Evolutionary conservation across 1,140 invertebrate genomes (phyloP).

Genomic region (Drosophila nebulosa): DNA sequence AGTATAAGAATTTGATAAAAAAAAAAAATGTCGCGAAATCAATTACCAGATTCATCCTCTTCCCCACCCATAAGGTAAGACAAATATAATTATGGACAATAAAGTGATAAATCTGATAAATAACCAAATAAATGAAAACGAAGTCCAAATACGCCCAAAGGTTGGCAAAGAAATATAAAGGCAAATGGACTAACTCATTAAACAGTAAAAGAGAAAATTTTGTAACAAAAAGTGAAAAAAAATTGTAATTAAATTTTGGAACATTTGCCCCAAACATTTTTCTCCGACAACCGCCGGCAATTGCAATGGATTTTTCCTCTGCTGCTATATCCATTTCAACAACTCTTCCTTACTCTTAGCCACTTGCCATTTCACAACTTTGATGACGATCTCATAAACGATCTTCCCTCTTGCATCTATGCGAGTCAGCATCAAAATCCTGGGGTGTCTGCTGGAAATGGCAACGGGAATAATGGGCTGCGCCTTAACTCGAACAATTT

Average conservation of each 20-base stretch:
- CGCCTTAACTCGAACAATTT: slow-evolving; percentile 69
- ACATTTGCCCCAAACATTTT: neutral
- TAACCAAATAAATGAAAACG: neutral
- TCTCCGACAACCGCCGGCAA: slow-evolving; percentile 42
- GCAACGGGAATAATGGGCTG: slow-evolving; percentile 39
- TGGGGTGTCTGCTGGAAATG: slow-evolving; percentile 22
- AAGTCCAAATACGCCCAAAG: neutral
- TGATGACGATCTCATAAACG: slow-evolving; percentile 78
- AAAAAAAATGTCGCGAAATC: slow-evolving; percentile 75
- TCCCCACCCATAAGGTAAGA: slow-evolving; percentile 82
- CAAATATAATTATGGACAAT: neutral
- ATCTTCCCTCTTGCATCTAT: slow-evolving; percentile 80
- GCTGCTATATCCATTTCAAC: neutral
- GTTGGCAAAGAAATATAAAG: neutral
- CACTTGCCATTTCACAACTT: slow-evolving; percentile 79
- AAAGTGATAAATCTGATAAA: neutral
- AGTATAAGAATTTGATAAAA: neutral
- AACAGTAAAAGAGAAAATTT: neutral
- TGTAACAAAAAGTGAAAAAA: neutral
- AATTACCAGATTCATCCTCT: slow-evolving; percentile 83
- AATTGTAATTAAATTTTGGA: too few species aligned
- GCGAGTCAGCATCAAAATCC: slow-evolving; percentile 62
- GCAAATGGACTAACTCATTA: neutral
- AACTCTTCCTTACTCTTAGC: slow-evolving; percentile 25
- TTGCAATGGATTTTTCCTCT: neutral